Conservation (phyloP, 2,113 vertebrate species). For the Anseranas semipalmata region DNA sequence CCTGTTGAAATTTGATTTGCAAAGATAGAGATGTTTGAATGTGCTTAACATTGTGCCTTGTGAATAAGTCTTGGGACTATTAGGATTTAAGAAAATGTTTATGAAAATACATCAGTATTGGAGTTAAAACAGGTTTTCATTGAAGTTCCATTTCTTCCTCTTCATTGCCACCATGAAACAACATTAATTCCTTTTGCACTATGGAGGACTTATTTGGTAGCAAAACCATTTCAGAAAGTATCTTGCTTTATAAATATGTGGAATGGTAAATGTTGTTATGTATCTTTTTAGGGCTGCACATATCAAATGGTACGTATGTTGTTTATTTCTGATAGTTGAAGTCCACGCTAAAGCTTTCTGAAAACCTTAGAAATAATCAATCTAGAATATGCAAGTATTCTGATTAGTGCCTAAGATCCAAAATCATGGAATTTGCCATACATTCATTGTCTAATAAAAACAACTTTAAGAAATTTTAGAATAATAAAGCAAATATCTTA, state of each 20-base stretch:
- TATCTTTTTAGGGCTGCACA: neutral
- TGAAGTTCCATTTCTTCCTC: constrained; percentile 10
- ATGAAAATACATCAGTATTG: neutral
- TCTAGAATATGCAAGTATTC: neutral
- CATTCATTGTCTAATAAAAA: neutral
- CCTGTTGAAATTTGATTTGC: neutral
- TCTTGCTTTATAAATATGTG: neutral
- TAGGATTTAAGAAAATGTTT: neutral
- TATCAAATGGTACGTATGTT: neutral
- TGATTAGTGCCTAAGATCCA: neutral
- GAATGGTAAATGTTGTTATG: constrained; percentile 22
- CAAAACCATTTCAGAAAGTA: neutral
- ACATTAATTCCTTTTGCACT: neutral
- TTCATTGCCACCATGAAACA: neutral
- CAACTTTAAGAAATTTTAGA: neutral
- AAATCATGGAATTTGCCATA: neutral
- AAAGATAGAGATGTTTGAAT: neutral
- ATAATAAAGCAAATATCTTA: neutral
- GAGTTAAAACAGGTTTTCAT: neutral
- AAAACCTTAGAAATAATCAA: neutral
- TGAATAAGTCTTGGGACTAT: neutral
- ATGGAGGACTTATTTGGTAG: neutral
- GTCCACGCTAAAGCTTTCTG: neutral
- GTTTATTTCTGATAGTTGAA: neutral
- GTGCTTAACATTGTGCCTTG: neutral